Base-by-base conservation (phyloP, 1,140 invertebrate genomes). In the Bombus vancouverensis region DNA sequence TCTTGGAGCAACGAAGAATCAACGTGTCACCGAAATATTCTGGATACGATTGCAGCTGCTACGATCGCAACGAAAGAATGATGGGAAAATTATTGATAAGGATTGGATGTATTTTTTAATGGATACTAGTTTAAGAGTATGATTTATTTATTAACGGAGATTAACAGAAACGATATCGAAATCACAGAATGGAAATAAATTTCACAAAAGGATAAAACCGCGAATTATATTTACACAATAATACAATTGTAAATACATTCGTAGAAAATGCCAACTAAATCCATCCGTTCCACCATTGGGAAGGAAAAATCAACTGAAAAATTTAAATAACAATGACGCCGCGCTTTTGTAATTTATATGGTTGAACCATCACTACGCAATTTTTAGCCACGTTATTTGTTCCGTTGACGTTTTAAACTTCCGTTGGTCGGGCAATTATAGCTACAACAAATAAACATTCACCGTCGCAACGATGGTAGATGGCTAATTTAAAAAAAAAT, bases 321-420 rank as follows among this genome's bases (percentile, higher is more conserved):
- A 85, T 85, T 85, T 85, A 65, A 81, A 85, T 85, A 85, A 85
- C 84, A 85, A 85, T 62, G 32, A 74, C 44, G 42, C 15, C 9
- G 28, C 47, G 71, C 57, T 81, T 85, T 85, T 81, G 59, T 85
- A 81, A 85, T 85, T 81, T 65, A 81, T 74, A 81, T 47, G 34
- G 71, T 12, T n/a, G 83, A 81, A 73, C 70, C 72, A 71, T 77
- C 75, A 66, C 44, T 32, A 53, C n/a, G 9, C 66, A 22, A 37
- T 53, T 71, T 53, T 34, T 65, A 53, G 44, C 70, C 77, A 44
- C 34, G 83, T 57, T 74, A 74, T 85, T 85, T 81, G 76, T 85
- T 72, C 53, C 83, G 70, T 81, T 75, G 57, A 39, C 62, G 37
- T 28, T 57, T 42, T 32, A 57, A 74, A 81, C 72, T 80, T 85